phyloP scores from a whole-genome alignment of 1,140 invertebrate species.

The Harpegnathos saltator region DNA sequence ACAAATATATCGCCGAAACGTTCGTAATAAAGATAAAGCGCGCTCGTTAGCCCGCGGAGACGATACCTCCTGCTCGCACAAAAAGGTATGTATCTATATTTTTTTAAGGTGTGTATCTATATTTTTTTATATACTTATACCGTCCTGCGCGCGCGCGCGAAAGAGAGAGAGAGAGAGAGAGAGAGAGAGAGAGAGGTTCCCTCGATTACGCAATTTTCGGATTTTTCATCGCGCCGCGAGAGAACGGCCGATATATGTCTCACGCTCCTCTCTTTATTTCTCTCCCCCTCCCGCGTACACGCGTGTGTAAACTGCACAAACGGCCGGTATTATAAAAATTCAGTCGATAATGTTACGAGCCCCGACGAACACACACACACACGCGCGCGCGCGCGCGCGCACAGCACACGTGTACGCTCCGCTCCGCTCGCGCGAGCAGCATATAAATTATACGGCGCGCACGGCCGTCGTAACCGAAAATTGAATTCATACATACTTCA shows the following conservation, averaged over 20 bases:
- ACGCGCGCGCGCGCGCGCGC: too few relatives aligned
- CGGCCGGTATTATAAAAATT: conserved; percentile 1
- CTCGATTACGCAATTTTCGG: neutral
- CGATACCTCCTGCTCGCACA: too few relatives aligned
- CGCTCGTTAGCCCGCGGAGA: neutral
- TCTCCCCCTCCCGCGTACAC: neutral
- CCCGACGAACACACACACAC: neutral
- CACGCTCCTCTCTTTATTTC: too few relatives aligned
- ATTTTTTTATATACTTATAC: too few relatives aligned
- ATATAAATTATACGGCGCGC: conserved; percentile 20
- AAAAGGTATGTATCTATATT: too few relatives aligned
- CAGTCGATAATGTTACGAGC: neutral
- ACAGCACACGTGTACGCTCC: too few relatives aligned
- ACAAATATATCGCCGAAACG: neutral
- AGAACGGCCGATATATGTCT: too few relatives aligned
- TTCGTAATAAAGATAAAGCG: conserved; percentile 26
- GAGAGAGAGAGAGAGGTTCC: too few relatives aligned
- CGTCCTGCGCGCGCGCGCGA: too few relatives aligned
- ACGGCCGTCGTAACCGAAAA: conserved; percentile 35
- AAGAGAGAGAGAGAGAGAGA: too few relatives aligned
- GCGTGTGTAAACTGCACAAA: neutral
- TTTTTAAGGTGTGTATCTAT: too few relatives aligned
- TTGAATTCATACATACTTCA: conserved; percentile 19
- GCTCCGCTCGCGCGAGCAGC: neutral
- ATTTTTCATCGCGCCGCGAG: neutral